These are phyloP conservation scores for Sarcophaga peregrina DNA, from an alignment of 1,140 invertebrate species.

Conservation along the genomic window DNA sequence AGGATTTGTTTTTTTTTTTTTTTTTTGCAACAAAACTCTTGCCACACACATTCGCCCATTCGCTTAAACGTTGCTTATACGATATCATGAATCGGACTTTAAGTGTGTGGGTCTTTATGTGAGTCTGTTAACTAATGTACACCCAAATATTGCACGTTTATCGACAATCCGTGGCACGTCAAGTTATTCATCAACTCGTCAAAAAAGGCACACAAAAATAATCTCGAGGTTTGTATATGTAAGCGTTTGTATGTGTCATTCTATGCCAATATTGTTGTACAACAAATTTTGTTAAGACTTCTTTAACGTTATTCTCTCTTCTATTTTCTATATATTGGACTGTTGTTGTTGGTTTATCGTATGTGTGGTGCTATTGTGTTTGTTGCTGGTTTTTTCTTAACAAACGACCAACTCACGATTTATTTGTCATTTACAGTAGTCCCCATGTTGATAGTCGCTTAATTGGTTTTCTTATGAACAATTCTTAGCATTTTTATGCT, in stretches of 20 bases:
- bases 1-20: too few relatives aligned
- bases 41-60: background rate
- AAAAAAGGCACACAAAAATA: conserved; percentile 47
- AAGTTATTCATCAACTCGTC: conserved; percentile 66
- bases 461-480: conserved; percentile 41
- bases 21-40: background rate
- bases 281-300: too few relatives aligned
- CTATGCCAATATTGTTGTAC: background rate
- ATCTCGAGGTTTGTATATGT: background rate
- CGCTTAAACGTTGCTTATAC: too few relatives aligned
- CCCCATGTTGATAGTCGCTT: conserved; percentile 7
- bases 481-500: conserved; percentile 37
- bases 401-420: conserved; percentile 43
- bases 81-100: too few relatives aligned
- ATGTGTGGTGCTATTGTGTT: background rate
- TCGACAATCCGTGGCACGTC: conserved; percentile 60
- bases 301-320: background rate
- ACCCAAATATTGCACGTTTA: conserved; percentile 66
- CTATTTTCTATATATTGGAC: background rate
- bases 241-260: background rate
- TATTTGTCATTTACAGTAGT: conserved; percentile 43
- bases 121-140: conserved; percentile 55
- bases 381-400: conserved; percentile 3
- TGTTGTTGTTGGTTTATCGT: background rate
- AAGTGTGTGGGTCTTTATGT: background rate